Evolutionary conservation across 2,113 vertebrate species (phyloP), one percentile per base, ranked within the genome.

Genomic region (Halichoerus grypus): DNA sequence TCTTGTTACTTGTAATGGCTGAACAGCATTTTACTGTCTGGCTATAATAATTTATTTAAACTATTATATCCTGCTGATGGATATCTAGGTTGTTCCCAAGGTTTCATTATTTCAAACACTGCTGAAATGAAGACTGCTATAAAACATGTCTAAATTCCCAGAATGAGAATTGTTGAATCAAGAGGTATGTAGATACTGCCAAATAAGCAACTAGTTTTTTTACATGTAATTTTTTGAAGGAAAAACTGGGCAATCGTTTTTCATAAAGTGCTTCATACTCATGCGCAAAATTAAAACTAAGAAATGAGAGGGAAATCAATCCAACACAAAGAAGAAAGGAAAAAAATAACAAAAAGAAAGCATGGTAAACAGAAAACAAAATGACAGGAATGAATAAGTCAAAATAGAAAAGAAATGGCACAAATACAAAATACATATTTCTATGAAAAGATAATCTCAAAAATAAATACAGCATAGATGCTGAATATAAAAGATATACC

Each of bases 41-140:
- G 33, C 39, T 67, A 6, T 26, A 76, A 77, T 26, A 53, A 49
- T 55, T 95, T 83, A 94, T 77, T 36, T 76, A 55, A 88, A 84
- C 7, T 22, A 28, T 65, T 71, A 46, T 46, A 7, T 87, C 19
- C 36, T 59, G 57, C 46, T 59, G 55, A 83, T 65, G 36, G 69
- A 59, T 21, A 71, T 46, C 65, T 42, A 3, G 21, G 55, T 63
- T 74, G 5, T 85, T 85, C 16, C 61, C 7, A 79, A n/a, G n/a
- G 69, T 79, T 91, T 81, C 63, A 84, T 28, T 95, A 69, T 46
- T 89, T 92, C n/a, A 69, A 92, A 94, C 10, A 85, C 67, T 65
- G 21, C 3, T 77, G 51, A 86, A 91, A 69, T 57, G 46, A 55
- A 95, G 63, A 92, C 4, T 89, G 14, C 8, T 76, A 1, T 79